These are phyloP conservation scores for Meta bourneti DNA, from an alignment of 2,888 invertebrate genomes.

Conservation along the genomic window DNA sequence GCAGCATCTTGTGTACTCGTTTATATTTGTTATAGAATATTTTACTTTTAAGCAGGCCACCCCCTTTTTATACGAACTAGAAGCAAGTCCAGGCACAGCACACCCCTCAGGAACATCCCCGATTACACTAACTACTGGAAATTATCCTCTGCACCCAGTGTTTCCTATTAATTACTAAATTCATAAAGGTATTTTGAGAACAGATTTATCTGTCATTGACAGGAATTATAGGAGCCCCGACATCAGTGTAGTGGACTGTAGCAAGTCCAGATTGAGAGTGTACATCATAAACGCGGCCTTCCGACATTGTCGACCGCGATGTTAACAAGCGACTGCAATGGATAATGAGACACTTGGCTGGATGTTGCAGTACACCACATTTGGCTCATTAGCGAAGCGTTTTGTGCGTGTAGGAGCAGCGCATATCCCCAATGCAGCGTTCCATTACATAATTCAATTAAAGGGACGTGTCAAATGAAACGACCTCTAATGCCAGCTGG, in stretches of 20 bases:
- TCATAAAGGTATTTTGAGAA: no score
- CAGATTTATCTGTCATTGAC: no score
- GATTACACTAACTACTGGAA: no score
- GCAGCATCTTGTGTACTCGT: no score
- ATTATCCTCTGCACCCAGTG: no score
- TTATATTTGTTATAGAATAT: no score
- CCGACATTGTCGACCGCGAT: constrained; percentile 34
- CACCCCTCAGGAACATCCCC: no score
- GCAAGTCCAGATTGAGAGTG: constrained; percentile 10
- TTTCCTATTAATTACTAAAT: no score
- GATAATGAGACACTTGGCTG: constrained; percentile 57
- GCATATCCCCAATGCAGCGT: constrained; percentile 38
- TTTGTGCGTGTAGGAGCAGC: constrained; percentile 13
- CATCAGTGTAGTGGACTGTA: neutral
- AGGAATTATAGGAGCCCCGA: no score
- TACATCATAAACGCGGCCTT: constrained; percentile 43
- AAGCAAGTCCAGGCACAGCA: no score
- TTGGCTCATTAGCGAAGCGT: constrained; percentile 61
- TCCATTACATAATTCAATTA: constrained; percentile 58
- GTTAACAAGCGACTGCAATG: constrained; percentile 54
- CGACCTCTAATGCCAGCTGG: constrained; percentile 52
- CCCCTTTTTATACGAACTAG: no score
- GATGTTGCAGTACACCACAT: constrained; percentile 49
- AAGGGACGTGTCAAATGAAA: constrained; percentile 38
- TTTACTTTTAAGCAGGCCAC: no score